Evolutionary conservation across 2,113 vertebrate species (phyloP), one percentile per base, ranked within the genome.

Genomic region (Gracilinanus agilis): DNA sequence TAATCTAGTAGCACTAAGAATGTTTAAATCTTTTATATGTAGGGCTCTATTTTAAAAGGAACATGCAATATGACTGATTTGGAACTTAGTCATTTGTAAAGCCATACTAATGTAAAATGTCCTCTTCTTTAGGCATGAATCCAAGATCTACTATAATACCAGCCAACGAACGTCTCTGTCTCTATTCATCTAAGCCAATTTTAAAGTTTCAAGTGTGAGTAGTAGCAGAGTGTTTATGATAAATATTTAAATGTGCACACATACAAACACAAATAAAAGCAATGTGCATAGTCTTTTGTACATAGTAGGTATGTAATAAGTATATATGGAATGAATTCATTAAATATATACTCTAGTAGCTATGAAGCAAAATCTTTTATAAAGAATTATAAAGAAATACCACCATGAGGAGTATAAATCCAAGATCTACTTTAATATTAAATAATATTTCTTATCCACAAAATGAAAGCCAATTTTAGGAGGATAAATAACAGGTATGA

Each of bases 401-500:
- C 23, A 90, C 90, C 3, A 94, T 10, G 91, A 90, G 0, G 58
- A 27, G 34, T 11, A 9, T 10, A 9, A 93, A 55, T 92, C n/a
- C 3, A 93, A 89, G 3, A 91, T 61, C 19, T 90, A n/a, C 29
- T 75, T 75, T 75, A 75, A 75, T 75, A n/a, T 16, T 75, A 34
- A 61, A 61, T 29, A 61, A 75, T 5, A 75, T 75, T 75, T 24
- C 44, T 92, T 55, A 90, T 55, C 94, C 49, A 54, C 49, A 40
- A 24, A 58, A 0, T 93, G 55, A 94, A 93, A 94, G 88, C 58
- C 89, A 89, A 67, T 96, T 94, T 95, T 55, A 54, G 40, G 8
- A 54, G n/a, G 23, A 40, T 93, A 95, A 96, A 90, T 40, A 91
- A 83, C 44, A 96, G 89, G 89, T 94, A 61, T 56, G 25, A 24